Base-by-base conservation (phyloP, 2,113 vertebrate genomes). In the Tyrannus savana region DNA sequence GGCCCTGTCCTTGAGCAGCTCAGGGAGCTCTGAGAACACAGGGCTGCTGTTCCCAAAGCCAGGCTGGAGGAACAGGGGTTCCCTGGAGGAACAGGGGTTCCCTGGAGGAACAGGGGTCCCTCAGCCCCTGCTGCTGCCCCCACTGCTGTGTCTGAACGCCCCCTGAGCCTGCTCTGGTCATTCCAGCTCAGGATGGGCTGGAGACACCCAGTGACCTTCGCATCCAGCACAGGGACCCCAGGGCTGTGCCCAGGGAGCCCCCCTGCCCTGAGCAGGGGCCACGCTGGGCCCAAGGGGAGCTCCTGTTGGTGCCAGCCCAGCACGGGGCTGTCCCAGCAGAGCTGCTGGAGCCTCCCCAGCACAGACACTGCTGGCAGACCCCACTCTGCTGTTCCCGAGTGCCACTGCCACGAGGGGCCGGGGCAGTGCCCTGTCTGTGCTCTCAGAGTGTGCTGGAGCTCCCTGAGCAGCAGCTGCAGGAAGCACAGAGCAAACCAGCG, bases 11-110 rank as follows among this genome's bases (percentile, higher is more conserved):
- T 1, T 42, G 37, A 37, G 82, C 8, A 58, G 19, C 74, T 68
- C 1, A 1, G 31, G 5, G 49, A 41, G 73, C n/a, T 75, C 66
- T 62, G 49, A 18, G 10, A 55, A 4, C 60, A 33, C 7, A 25
- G 0, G 31, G 21, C 73, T 17, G 46, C 10, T 24, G 47, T 12
- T 14, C 60, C 59, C 66, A 22, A 5, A 1, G 3, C 47, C 0
- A 10, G 72, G 10, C 79, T 60, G 76, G 10, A 28, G 73, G 14
- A 39, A 15, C 17, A 35, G 1, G 7, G 9, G 9, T 64, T 21
- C 8, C 4, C 37, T 37, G 37, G 37, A 37, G 37, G 37, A 37
- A 15, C 17, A n/a, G 1, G 7, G 9, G 9, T 64, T 21, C 8
- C 4, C 37, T 37, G 37, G 37, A 37, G 37, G 37, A 37, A 15